A percentile compares a stretch with the other conserved stretches of the same genome.
Conservation (phyloP, 1,140 invertebrate species). For the Meloidogyne hapla region DNA sequence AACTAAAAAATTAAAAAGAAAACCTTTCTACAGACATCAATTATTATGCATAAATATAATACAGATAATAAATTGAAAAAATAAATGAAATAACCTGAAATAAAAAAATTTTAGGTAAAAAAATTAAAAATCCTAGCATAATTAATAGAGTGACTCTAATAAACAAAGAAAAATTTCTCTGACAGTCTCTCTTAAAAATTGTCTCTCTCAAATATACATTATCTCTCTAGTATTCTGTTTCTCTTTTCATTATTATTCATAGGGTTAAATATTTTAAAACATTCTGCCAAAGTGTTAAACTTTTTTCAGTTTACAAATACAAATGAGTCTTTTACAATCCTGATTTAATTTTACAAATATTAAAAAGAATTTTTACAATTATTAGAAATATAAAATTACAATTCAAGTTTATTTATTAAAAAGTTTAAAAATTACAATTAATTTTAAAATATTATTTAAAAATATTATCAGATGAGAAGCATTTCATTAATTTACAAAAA, state of each 20-base stretch:
- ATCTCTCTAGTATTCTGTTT: not conserved
- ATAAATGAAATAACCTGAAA: not conserved
- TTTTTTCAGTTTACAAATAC: no score
- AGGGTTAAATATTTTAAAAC: no score
- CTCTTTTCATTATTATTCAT: no score
- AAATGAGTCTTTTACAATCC: no score
- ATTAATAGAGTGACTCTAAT: no score
- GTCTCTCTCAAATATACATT: not conserved
- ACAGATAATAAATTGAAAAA: slow-evolving; percentile 2
- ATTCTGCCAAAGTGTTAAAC: no score
- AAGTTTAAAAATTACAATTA: not conserved
- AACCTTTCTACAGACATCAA: slow-evolving; percentile 2
- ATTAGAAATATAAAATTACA: no score
- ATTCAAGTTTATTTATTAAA: no score
- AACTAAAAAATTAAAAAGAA: not conserved
- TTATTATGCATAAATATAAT: not conserved
- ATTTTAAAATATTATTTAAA: not conserved
- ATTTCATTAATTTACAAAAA: slow-evolving; percentile 1
- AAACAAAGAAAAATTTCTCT: not conserved
- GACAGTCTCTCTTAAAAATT: not conserved
- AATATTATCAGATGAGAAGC: not conserved
- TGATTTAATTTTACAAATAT: no score
- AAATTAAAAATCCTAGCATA: no score
- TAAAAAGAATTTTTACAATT: no score
- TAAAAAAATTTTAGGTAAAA: not conserved